Evolutionary conservation across 2,797 vertebrate genomes (phyloP).

Genomic region (Microchirus variegatus): DNA sequence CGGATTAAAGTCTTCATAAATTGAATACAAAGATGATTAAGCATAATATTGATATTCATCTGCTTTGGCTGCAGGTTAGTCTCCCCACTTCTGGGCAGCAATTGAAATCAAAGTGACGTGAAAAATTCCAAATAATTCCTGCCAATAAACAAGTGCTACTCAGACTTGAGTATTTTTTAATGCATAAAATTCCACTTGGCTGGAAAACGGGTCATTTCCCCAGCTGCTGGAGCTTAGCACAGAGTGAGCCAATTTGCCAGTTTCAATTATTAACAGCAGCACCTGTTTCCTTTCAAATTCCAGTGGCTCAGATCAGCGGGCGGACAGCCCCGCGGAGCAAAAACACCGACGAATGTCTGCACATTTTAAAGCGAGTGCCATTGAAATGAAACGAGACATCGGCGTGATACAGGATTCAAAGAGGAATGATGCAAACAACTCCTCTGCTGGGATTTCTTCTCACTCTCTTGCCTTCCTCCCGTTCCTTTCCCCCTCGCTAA

Average conservation of each 20-base stretch:
- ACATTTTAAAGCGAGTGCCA: constrained; percentile 42
- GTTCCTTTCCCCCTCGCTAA: constrained; percentile 36
- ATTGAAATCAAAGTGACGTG: constrained; percentile 12
- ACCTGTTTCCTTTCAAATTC: constrained; percentile 67
- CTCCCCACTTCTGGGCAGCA: constrained; percentile 1
- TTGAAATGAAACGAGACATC: constrained; percentile 37
- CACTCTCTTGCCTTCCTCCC: constrained; percentile 19
- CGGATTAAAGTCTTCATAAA: constrained; percentile 31
- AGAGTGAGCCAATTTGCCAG: constrained; percentile 68
- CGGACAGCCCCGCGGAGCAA: constrained; percentile 35
- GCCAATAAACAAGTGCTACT: constrained; percentile 44
- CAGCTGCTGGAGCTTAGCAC: constrained; percentile 45
- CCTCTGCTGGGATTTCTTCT: constrained; percentile 35
- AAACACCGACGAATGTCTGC: constrained; percentile 34
- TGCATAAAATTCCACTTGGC: constrained; percentile 45
- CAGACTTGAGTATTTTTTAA: constrained; percentile 27
- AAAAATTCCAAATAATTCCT: constrained; percentile 19
- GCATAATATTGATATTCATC: constrained; percentile 39
- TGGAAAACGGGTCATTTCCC: constrained; percentile 63
- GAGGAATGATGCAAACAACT: constrained; percentile 36
- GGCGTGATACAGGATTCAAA: constrained; percentile 32
- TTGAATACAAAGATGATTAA: constrained; percentile 34
- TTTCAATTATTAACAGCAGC: constrained; percentile 72
- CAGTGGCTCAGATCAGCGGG: constrained; percentile 35
- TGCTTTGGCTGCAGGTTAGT: constrained; percentile 30